Evolutionary conservation across 2,888 invertebrate genomes (phyloP).

Genomic region (Melolontha melolontha): DNA sequence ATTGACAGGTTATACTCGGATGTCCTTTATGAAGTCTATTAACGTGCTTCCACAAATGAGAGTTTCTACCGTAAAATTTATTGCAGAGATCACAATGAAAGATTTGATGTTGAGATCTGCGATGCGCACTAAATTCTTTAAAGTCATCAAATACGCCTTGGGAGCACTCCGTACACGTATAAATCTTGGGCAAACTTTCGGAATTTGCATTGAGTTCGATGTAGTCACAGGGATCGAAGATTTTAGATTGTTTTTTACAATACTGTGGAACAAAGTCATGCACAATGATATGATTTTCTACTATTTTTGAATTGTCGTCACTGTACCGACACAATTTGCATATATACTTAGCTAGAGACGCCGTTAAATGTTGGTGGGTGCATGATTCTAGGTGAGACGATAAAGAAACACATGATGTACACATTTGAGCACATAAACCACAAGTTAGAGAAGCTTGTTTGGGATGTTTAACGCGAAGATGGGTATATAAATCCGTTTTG

Average conservation of each 20-base stretch:
- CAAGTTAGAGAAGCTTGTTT: constrained; percentile 69
- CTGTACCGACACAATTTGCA: constrained; percentile 70
- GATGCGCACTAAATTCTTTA: constrained; percentile 68
- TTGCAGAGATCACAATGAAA: constrained; percentile 73
- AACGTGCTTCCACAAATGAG: constrained; percentile 74
- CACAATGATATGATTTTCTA: constrained; percentile 68
- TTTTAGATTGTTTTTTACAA: constrained; percentile 59
- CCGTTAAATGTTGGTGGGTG: constrained; percentile 62
- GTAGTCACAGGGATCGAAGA: constrained; percentile 67
- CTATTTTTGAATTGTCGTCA: constrained; percentile 69
- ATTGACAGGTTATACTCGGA: constrained; percentile 71
- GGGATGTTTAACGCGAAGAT: constrained; percentile 69
- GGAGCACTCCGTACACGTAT: constrained; percentile 53
- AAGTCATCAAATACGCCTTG: constrained; percentile 63
- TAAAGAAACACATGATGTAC: constrained; percentile 66
- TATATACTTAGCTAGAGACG: constrained; percentile 60
- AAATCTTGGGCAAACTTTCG: constrained; percentile 48
- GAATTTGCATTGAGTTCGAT: constrained; percentile 62
- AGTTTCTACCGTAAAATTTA: constrained; percentile 72
- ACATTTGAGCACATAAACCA: constrained; percentile 69
- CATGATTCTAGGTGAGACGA: constrained; percentile 68
- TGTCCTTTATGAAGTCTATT: constrained; percentile 71
- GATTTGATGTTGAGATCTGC: constrained; percentile 67
- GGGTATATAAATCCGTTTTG: constrained; percentile 68
- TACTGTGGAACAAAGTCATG: constrained; percentile 67